Percentiles rank a stretch among this genome's conserved stretches.
phyloP scores from a whole-genome alignment of 2,113 vertebrate genomes.

The Plectropomus leopardus region DNA sequence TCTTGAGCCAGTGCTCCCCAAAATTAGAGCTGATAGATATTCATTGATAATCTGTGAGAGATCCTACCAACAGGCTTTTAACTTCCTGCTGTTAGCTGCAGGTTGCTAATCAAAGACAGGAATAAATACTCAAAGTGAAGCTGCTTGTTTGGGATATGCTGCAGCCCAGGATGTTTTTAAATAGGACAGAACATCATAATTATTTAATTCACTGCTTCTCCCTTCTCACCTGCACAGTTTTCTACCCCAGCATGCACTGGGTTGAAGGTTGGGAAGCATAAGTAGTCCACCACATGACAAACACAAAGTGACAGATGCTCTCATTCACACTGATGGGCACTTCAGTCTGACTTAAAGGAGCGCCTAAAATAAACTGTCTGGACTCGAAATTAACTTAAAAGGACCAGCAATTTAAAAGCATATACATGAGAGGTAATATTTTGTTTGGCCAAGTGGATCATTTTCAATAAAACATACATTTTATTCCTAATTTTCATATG shows the following conservation, averaged over 20 bases:
- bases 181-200: conserved; percentile 39
- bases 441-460: neutral
- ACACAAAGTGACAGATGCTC: conserved; percentile 43
- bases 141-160: conserved; percentile 9
- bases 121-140: conserved; percentile 19
- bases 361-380: neutral
- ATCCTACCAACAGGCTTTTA: conserved; percentile 16
- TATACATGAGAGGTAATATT: neutral
- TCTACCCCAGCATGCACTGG: neutral
- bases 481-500: neutral
- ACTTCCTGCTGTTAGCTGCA: conserved; percentile 28
- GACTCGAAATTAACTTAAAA: neutral
- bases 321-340: conserved; percentile 8
- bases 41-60: conserved; percentile 33
- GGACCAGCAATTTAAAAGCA: neutral
- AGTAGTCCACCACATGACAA: conserved; percentile 2
- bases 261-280: conserved; percentile 13
- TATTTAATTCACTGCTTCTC: conserved; percentile 50
- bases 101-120: conserved; percentile 33
- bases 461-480: neutral
- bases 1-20: neutral
- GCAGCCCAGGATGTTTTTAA: conserved; percentile 25
- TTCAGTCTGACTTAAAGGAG: neutral
- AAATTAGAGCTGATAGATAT: conserved; percentile 33
- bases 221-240: conserved; percentile 21